Percentiles rank a stretch among this genome's conserved stretches.
Conservation (phyloP, 2,797 vertebrate species). For the Microctenopoma stevenorrisi region DNA sequence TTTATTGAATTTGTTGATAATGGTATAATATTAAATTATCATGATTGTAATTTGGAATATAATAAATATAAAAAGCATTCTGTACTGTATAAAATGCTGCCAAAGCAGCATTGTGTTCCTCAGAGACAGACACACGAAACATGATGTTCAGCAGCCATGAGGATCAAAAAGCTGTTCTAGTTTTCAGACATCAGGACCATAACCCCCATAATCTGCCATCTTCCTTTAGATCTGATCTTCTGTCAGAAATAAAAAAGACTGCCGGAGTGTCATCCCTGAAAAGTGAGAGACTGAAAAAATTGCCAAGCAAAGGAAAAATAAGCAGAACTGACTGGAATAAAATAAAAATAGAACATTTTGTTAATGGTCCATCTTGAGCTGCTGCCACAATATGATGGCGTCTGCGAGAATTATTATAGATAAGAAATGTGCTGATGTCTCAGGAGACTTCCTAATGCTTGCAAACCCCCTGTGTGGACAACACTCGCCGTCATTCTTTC, state of each 20-base stretch:
- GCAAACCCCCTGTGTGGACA: slow-evolving; percentile 10
- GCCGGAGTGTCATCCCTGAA: slow-evolving; percentile 30
- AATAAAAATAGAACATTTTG: slow-evolving; percentile 61
- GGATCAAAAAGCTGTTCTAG: background rate
- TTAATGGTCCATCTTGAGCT: slow-evolving; percentile 61
- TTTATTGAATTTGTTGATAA: background rate
- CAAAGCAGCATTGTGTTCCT: background rate
- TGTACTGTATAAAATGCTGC: background rate
- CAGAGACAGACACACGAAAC: slow-evolving; percentile 6
- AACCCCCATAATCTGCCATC: slow-evolving; percentile 16
- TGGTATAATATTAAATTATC: background rate
- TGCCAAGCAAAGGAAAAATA: slow-evolving; percentile 32
- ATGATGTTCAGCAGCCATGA: background rate
- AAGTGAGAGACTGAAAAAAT: slow-evolving; percentile 41
- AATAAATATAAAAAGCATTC: background rate
- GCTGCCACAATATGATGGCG: slow-evolving; percentile 53
- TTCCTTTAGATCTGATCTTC: background rate
- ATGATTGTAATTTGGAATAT: background rate
- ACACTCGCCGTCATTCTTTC: slow-evolving; percentile 18
- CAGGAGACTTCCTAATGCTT: slow-evolving; percentile 23
- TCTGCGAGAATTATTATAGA: slow-evolving; percentile 41
- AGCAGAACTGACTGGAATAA: slow-evolving; percentile 53
- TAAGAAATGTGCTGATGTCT: slow-evolving; percentile 58
- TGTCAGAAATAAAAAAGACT: slow-evolving; percentile 14
- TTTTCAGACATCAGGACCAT: slow-evolving; percentile 14